Percentiles rank a stretch among this genome's conserved stretches.
These are phyloP conservation scores for Tribolium castaneum DNA, from an alignment of 1,140 invertebrate species.

Conservation along the genomic window DNA sequence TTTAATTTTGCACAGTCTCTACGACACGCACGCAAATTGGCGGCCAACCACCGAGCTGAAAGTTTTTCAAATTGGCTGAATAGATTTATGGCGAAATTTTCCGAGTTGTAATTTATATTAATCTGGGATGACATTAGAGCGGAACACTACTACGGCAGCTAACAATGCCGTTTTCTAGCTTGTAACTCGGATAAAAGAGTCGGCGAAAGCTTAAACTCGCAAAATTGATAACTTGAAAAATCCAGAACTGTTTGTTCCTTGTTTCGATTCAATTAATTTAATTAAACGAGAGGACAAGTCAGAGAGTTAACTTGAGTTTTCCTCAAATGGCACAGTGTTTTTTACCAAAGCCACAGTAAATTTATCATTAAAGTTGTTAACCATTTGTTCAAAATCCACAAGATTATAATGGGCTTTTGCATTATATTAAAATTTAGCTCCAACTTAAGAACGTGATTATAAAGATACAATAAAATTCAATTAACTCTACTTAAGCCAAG, in stretches of 20 bases:
- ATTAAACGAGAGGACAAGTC: no score
- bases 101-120: conserved; percentile 17
- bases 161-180: background rate
- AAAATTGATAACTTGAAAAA: no score
- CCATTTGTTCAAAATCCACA: background rate
- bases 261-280: no score
- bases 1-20: background rate
- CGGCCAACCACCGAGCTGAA: conserved; percentile 4
- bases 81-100: conserved; percentile 14
- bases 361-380: background rate
- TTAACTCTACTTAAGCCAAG: background rate
- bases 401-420: background rate
- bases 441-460: background rate
- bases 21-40: conserved; percentile 15
- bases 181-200: background rate
- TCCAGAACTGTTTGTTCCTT: no score
- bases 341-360: no score
- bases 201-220: background rate
- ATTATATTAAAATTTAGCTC: background rate
- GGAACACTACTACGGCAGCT: background rate
- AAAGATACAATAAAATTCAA: background rate
- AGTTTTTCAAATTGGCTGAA: conserved; percentile 19
- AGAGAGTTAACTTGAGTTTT: no score
- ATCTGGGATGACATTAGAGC: conserved; percentile 6
- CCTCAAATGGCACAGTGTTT: no score